Percentiles rank a stretch among this genome's conserved stretches.
phyloP scores from a whole-genome alignment of 2,797 vertebrate genomes.

The Strix occidentalis region DNA sequence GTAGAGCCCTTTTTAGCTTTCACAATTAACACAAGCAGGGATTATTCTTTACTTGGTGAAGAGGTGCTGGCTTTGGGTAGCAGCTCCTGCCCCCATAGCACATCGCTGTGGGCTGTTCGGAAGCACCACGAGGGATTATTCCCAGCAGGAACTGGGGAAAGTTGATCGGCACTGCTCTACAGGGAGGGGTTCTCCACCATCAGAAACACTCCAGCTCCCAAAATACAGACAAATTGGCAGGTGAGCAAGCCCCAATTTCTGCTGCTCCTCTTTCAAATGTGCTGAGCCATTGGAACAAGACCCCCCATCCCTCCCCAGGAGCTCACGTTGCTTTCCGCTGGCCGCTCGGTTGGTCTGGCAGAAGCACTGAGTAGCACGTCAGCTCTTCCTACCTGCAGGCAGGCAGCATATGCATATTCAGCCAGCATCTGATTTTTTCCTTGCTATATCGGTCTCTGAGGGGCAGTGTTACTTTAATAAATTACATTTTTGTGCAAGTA shows the following conservation, averaged over 20 bases:
- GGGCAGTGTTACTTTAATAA: background rate
- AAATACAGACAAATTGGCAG: accelerated
- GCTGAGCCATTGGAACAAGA: background rate
- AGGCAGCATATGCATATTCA: background rate
- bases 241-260: background rate
- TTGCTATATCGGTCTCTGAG: background rate
- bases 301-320: background rate
- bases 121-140: background rate
- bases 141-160: background rate
- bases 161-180: background rate
- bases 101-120: background rate
- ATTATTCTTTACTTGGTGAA: background rate
- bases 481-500: background rate
- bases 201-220: background rate
- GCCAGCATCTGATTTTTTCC: background rate
- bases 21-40: background rate
- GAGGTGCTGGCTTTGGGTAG: background rate
- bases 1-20: background rate
- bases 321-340: background rate
- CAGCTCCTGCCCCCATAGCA: background rate
- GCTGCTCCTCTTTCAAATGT: background rate
- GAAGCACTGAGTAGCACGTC: background rate
- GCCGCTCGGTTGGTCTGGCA: background rate
- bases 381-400: background rate
- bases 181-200: accelerated